These are phyloP conservation scores for Ephydatia muelleri DNA, from an alignment of 37 sponge, comb jelly and placozoan species.

Conservation along the genomic window DNA sequence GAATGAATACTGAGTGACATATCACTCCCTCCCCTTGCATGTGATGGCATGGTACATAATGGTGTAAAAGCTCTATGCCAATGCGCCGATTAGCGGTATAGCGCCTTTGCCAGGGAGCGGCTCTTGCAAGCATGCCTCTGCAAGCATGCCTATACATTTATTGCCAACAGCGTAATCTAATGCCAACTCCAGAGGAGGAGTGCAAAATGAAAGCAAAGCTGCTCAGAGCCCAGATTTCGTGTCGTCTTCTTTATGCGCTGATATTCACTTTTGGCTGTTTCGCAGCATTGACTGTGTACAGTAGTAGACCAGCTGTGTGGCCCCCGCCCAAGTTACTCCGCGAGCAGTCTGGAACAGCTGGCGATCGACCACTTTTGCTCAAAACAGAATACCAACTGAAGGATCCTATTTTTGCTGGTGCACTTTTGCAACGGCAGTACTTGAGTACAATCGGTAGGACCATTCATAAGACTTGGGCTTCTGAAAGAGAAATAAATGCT, in stretches of 20 bases:
- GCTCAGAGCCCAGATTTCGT: background rate
- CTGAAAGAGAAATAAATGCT: background rate
- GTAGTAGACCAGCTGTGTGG: too few species aligned
- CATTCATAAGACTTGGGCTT: background rate
- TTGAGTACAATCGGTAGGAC: background rate
- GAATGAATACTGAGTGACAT: too few species aligned
- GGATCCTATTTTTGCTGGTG: background rate
- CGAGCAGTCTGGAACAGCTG: background rate
- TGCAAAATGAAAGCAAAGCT: background rate
- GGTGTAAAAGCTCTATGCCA: too few species aligned
- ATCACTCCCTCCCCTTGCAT: too few species aligned
- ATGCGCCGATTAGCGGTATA: too few species aligned
- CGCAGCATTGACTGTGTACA: background rate
- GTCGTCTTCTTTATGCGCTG: background rate
- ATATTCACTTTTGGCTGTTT: background rate
- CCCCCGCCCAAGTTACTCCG: background rate
- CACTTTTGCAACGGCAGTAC: background rate
- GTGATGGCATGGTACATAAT: too few species aligned
- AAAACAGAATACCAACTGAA: background rate
- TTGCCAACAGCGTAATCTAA: background rate
- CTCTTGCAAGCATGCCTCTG: too few species aligned
- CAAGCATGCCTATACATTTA: background rate
- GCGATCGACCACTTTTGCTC: background rate
- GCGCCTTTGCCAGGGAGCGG: too few species aligned
- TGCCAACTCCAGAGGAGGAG: background rate